Conservation (phyloP, 2,797 vertebrate species). For the Odontamblyopus lacepedii region DNA sequence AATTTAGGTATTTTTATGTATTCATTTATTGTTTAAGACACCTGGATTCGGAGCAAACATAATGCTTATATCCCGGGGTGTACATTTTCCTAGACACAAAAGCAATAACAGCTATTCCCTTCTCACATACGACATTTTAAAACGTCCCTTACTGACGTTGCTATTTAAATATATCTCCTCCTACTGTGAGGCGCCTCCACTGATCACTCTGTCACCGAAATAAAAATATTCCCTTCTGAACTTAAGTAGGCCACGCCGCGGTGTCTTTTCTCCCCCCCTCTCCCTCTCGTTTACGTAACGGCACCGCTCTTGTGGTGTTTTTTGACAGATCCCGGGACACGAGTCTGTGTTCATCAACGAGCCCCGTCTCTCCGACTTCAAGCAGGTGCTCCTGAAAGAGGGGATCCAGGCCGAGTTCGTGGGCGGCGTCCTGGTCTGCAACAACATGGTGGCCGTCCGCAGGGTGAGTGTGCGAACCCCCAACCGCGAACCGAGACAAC, state of each 20-base stretch:
- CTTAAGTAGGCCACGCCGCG: not conserved
- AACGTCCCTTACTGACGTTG: not conserved
- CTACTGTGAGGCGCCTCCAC: not conserved
- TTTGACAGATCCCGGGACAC: conserved; percentile 88
- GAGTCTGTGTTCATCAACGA: conserved; percentile 99
- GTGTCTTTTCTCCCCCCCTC: not conserved
- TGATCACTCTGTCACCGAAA: not conserved
- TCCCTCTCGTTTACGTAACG: not conserved
- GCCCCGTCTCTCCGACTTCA: conserved; percentile 97
- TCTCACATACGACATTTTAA: not conserved
- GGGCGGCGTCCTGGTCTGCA: conserved; percentile 96
- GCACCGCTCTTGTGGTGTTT: not conserved
- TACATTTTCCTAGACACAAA: not conserved
- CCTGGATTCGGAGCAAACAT: too few species aligned
- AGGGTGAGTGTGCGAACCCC: conserved; percentile 82
- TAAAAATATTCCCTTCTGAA: not conserved
- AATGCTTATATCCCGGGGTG: too few species aligned
- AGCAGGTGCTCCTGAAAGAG: conserved; percentile 95
- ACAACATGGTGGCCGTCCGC: conserved; percentile 96
- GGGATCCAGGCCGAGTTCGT: conserved; percentile 99
- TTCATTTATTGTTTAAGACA: too few species aligned
- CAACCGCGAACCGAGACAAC: not conserved
- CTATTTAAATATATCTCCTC: not conserved
- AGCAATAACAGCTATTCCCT: not conserved
- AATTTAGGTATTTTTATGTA: too few species aligned